Conservation (phyloP, 2,888 invertebrate species). For the Lochmaea crataegi region DNA sequence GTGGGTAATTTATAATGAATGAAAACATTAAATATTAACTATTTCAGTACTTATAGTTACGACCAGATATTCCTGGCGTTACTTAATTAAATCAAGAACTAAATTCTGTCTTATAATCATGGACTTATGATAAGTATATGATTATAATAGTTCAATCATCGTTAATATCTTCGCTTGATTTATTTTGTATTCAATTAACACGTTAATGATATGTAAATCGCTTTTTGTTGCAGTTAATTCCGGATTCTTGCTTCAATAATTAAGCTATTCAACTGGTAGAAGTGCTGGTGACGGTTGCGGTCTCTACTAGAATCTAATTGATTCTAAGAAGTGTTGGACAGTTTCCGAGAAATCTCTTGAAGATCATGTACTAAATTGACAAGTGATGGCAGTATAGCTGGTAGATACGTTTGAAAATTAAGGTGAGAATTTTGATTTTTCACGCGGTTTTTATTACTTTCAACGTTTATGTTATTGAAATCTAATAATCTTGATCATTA, state of each 20-base stretch:
- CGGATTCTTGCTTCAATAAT: not conserved
- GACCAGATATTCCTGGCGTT: too few species aligned
- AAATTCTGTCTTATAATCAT: too few species aligned
- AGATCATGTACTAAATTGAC: not conserved
- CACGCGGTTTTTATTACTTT: not conserved
- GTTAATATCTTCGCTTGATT: not conserved
- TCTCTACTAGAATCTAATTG: not conserved
- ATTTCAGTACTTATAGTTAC: too few species aligned
- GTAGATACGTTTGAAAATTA: not conserved
- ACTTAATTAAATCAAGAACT: too few species aligned
- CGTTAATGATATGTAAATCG: constrained; percentile 2
- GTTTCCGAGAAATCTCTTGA: not conserved
- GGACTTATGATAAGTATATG: too few species aligned
- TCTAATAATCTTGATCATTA: too few species aligned
- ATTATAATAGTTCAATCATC: too few species aligned
- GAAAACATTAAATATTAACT: too few species aligned
- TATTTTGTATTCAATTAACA: not conserved
- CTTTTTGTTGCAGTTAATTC: constrained; percentile 11
- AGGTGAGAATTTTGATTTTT: not conserved
- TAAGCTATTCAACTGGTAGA: too few species aligned
- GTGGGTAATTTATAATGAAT: too few species aligned
- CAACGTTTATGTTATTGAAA: not conserved
- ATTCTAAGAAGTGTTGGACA: not conserved
- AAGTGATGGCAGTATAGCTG: constrained; percentile 10
- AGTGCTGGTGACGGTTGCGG: not conserved